Evolutionary conservation across 2,888 invertebrate genomes (phyloP).

Genomic region (Cetonia aurata): DNA sequence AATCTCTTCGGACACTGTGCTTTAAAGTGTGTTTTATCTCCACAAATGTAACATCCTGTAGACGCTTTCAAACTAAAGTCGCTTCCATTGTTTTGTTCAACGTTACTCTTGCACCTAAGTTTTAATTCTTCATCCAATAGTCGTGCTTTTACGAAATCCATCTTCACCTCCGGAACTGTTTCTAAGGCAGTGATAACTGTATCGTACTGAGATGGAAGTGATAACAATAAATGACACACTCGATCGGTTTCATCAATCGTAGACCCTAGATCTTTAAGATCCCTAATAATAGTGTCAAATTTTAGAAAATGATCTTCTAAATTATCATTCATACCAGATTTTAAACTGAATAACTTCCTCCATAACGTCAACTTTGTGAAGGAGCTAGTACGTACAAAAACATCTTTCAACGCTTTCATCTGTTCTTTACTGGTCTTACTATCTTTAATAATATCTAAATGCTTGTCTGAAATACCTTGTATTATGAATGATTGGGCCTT

Average conservation of each 20-base stretch:
- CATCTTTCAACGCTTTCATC: constrained; percentile 42
- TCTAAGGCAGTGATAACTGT: too few relatives aligned
- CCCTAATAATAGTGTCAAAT: constrained; percentile 46
- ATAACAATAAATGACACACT: constrained; percentile 20
- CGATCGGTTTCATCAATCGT: constrained; percentile 25
- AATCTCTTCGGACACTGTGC: constrained; percentile 11
- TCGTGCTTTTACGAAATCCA: constrained; percentile 17
- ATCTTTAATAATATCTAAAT: constrained; percentile 49
- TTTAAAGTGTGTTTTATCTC: constrained; percentile 2
- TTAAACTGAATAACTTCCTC: constrained; percentile 38
- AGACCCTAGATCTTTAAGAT: constrained; percentile 19
- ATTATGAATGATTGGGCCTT: constrained; percentile 47
- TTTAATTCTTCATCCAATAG: constrained; percentile 10
- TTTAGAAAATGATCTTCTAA: constrained; percentile 43
- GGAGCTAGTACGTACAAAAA: constrained; percentile 46
- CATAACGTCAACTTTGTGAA: constrained; percentile 45
- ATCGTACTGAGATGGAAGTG: background rate
- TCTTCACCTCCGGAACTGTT: constrained; percentile 7
- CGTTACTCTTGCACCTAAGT: constrained; percentile 1
- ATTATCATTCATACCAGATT: constrained; percentile 8
- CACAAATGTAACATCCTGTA: constrained; percentile 12
- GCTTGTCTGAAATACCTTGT: constrained; percentile 48
- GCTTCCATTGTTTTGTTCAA: background rate
- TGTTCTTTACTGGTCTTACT: constrained; percentile 44
- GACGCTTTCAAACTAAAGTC: constrained; percentile 2